Conservation (phyloP, 1,140 invertebrate genomes). For the Grapholita molesta region DNA sequence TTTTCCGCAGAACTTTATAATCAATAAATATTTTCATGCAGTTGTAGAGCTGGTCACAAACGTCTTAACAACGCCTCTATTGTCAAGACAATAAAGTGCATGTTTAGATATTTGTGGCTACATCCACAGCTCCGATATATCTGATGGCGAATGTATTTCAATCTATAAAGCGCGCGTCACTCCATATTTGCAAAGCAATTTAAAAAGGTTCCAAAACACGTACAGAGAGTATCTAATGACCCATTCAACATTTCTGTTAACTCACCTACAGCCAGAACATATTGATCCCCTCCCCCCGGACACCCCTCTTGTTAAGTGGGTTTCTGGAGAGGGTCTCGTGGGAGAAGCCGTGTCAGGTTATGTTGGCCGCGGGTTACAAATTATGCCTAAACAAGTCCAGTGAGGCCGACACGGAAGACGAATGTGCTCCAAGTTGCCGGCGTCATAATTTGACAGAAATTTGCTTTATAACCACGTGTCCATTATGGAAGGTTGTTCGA, state of each 20-base stretch:
- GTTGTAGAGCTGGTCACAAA: too few relatives aligned
- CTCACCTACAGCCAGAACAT: slow-evolving; percentile 22
- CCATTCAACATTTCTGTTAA: slow-evolving; percentile 38
- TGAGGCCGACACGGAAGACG: slow-evolving; percentile 39
- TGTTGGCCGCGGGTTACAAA: slow-evolving; percentile 30
- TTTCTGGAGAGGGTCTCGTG: background rate
- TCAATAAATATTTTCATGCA: background rate
- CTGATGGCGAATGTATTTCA: background rate
- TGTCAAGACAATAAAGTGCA: too few relatives aligned
- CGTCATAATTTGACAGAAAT: slow-evolving; percentile 17
- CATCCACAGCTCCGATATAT: background rate
- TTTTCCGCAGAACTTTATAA: too few relatives aligned
- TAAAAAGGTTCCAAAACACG: slow-evolving; percentile 32
- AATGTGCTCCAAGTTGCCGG: slow-evolving; percentile 29
- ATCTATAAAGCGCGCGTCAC: slow-evolving; percentile 5
- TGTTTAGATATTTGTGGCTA: too few relatives aligned
- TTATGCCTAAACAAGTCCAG: slow-evolving; percentile 44
- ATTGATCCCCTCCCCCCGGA: background rate
- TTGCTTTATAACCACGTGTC: slow-evolving; percentile 3
- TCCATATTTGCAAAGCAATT: slow-evolving; percentile 10
- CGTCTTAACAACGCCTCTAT: too few relatives aligned
- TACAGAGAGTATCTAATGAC: slow-evolving; percentile 38
- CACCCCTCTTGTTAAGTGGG: background rate
- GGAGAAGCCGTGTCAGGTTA: slow-evolving; percentile 18
- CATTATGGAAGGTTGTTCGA: background rate